Evolutionary conservation across 1,140 invertebrate genomes (phyloP).

Genomic region (Drosophila serrata): DNA sequence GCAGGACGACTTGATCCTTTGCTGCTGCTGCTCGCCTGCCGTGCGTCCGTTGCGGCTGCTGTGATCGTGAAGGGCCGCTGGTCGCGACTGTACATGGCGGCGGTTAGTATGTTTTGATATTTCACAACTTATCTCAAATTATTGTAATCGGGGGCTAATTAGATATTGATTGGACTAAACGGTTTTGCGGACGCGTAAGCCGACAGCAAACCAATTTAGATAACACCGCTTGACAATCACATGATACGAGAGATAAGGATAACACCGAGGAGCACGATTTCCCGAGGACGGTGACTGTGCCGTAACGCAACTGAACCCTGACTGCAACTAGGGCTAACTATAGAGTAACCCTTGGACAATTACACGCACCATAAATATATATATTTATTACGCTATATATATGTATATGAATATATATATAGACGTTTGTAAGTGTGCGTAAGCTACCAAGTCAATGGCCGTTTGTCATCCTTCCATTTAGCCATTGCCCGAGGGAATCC

Average conservation of each 20-base stretch:
- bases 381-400: not conserved
- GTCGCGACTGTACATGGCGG: slow-evolving; percentile 49
- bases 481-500: slow-evolving; percentile 25
- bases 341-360: slow-evolving; percentile 21
- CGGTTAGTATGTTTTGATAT: slow-evolving; percentile 16
- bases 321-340: slow-evolving; percentile 35
- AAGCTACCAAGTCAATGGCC: slow-evolving; percentile 45
- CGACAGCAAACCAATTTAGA: slow-evolving; percentile 61
- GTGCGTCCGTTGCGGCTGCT: slow-evolving; percentile 42
- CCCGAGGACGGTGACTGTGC: not conserved
- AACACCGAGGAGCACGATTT: slow-evolving; percentile 6
- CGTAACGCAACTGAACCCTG: slow-evolving; percentile 17
- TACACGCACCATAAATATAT: not conserved
- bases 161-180: slow-evolving; percentile 73
- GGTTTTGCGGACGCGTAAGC: slow-evolving; percentile 34
- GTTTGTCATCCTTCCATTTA: slow-evolving; percentile 43
- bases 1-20: not conserved
- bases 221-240: slow-evolving; percentile 45
- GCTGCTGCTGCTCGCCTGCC: slow-evolving; percentile 19
- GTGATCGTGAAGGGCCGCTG: slow-evolving; percentile 70
- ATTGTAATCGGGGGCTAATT: slow-evolving; percentile 70
- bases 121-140: slow-evolving; percentile 57
- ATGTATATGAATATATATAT: not conserved
- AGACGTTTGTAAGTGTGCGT: not conserved
- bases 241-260: slow-evolving; percentile 44